phyloP scores from a whole-genome alignment of 2,888 invertebrate species.

The Carterocephalus palaemon region DNA sequence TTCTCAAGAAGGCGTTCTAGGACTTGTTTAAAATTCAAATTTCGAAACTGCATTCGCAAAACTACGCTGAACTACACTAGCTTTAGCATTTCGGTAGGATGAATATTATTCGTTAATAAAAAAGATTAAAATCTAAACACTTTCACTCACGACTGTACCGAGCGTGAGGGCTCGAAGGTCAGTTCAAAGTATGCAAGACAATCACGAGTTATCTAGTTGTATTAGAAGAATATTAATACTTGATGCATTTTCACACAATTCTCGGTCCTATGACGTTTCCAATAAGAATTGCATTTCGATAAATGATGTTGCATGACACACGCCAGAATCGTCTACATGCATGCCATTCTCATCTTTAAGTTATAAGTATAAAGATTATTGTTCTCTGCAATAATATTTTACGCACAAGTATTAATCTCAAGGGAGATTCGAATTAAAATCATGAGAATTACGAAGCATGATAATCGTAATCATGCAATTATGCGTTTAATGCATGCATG shows the following conservation, averaged over 20 bases:
- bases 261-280: background rate
- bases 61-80: conserved; percentile 13
- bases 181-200: conserved; percentile 61
- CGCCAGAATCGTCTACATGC: background rate
- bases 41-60: conserved; percentile 18
- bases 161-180: conserved; percentile 69
- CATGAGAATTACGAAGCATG: conserved; percentile 31
- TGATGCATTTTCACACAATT: conserved; percentile 22
- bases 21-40: conserved; percentile 24
- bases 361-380: background rate
- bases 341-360: conserved; percentile 2
- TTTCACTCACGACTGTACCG: conserved; percentile 44
- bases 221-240: conserved; percentile 23
- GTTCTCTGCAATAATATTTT: conserved; percentile 4
- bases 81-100: conserved; percentile 17
- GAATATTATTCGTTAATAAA: conserved; percentile 9
- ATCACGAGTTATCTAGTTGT: conserved; percentile 50
- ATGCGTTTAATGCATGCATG: conserved; percentile 38
- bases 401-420: conserved; percentile 18
- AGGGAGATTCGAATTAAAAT: conserved; percentile 34
- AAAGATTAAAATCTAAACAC: conserved; percentile 24
- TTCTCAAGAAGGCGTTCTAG: conserved; percentile 18
- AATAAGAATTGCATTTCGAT: background rate
- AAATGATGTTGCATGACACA: background rate
- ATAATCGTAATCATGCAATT: conserved; percentile 40